These are phyloP conservation scores for Meloidogyne floridensis DNA, from an alignment of 1,140 invertebrate genomes.

Conservation along the genomic window DNA sequence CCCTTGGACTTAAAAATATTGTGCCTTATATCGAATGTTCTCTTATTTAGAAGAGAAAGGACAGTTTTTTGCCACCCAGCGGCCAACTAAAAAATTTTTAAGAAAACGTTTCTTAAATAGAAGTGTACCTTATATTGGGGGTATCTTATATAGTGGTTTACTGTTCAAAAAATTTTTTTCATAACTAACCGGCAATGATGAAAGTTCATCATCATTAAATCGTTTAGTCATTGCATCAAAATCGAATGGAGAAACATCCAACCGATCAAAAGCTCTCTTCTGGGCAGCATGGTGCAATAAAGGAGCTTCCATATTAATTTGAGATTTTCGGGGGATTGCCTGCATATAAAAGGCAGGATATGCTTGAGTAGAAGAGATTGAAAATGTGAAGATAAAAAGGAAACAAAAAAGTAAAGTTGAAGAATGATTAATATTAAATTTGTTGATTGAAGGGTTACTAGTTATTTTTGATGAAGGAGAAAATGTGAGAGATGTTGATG, in stretches of 20 bases:
- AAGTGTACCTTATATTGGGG: too few species aligned
- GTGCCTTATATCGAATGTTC: too few species aligned
- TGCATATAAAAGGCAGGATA: constrained; percentile 31
- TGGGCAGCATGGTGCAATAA: not conserved
- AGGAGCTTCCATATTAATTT: not conserved
- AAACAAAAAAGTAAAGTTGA: not conserved
- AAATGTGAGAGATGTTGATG: not conserved
- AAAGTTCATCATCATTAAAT: constrained; percentile 27
- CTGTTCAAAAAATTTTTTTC: too few species aligned
- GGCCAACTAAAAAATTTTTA: too few species aligned
- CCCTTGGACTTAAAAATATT: too few species aligned
- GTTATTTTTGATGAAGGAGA: not conserved
- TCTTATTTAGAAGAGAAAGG: too few species aligned
- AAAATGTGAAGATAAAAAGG: not conserved
- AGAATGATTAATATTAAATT: not conserved
- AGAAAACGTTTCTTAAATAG: too few species aligned
- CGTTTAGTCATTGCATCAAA: constrained; percentile 26
- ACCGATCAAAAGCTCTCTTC: constrained; percentile 28
- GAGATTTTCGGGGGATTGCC: constrained; percentile 3
- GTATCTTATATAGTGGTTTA: too few species aligned
- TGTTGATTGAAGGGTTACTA: not conserved
- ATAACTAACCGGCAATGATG: constrained; percentile 18
- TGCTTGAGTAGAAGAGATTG: not conserved
- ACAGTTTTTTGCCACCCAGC: too few species aligned
- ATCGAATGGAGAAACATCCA: constrained; percentile 26